These are phyloP conservation scores for Cirrhinus mrigala DNA, from an alignment of 2,797 vertebrate species.

Conservation along the genomic window DNA sequence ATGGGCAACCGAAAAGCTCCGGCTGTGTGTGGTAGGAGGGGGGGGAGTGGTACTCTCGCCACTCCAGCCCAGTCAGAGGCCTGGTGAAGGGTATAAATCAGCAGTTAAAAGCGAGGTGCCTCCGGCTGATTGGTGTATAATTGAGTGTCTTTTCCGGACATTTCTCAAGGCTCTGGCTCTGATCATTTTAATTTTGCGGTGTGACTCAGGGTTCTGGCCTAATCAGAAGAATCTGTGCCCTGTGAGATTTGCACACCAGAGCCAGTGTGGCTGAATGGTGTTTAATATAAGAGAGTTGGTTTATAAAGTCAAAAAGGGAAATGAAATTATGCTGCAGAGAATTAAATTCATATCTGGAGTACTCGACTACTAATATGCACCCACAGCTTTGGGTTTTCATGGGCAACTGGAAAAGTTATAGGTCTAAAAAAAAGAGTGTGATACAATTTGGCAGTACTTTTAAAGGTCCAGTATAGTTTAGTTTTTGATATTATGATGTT, in stretches of 20 bases:
- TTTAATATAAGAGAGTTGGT: conserved; percentile 52
- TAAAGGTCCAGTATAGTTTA: background rate
- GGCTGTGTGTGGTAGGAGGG: conserved; percentile 26
- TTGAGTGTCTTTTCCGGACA: conserved; percentile 56
- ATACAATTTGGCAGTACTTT: background rate
- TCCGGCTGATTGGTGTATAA: conserved; percentile 61
- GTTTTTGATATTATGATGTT: background rate
- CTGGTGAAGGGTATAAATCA: conserved; percentile 59
- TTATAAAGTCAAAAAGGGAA: conserved; percentile 40
- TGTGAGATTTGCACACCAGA: conserved; percentile 25
- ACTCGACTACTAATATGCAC: background rate
- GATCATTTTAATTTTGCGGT: conserved; percentile 58
- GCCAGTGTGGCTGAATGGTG: conserved; percentile 9
- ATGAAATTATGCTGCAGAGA: conserved; percentile 32
- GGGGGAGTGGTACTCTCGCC: conserved; percentile 1
- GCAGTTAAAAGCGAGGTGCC: conserved; percentile 53
- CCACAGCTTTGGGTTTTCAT: background rate
- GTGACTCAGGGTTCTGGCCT: conserved; percentile 60
- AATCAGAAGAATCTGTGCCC: conserved; percentile 59
- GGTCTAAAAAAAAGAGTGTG: background rate
- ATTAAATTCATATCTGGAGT: conserved; percentile 4
- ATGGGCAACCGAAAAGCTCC: conserved; percentile 37
- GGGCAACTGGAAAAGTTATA: background rate
- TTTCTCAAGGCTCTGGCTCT: conserved; percentile 55
- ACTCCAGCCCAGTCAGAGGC: conserved; percentile 48